Base-by-base conservation (phyloP, 2,113 vertebrate species). In the Peromyscus californicus region DNA sequence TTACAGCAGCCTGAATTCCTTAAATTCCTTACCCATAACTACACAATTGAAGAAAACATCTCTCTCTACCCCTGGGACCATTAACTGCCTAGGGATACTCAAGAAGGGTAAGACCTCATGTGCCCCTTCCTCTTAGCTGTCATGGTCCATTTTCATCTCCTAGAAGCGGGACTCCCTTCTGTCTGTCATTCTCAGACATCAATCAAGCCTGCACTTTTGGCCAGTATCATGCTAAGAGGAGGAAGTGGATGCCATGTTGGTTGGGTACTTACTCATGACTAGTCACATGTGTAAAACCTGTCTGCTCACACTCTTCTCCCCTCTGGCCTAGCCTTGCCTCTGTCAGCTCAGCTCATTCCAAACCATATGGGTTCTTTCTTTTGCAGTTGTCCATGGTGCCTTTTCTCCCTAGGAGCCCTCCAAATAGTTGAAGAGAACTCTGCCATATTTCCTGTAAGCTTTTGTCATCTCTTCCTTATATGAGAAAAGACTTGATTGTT, bases 311-410 rank as follows among this genome's bases (percentile, higher is more conserved):
- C 63, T 21, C 31, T 74, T 51, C 24, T 39, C 12, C 4, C 63
- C 29, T 39, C 12, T 11, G 6, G 39, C 9, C 12, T 6, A 26
- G 33, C 12, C 17, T 93, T 42, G 1, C 29, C 24, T 92, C 45
- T 54, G 10, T 45, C 17, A 76, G 33, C 48, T 36, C 12, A 59
- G 10, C 31, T 72, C 7, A 84, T 79, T n/a, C 45, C 36, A 84
- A 26, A 15, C 24, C n/a, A 48, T 0, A 22, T 15, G 29, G 8
- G 17, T 26, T 63, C 13, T 75, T 33, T 36, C 48, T 42, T 74
- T 13, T 42, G 57, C 22, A 48, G 15, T 9, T n/a, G 0, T n/a
- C 82, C 0, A 3, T 11, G n/a, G 11, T 17, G 15, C 3, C 12
- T 79, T 59, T 42, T 54, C 67, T n/a, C 24, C 12, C 2, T 2